Conservation (phyloP, 1,140 invertebrate genomes). For the Papilio aristodemus region DNA sequence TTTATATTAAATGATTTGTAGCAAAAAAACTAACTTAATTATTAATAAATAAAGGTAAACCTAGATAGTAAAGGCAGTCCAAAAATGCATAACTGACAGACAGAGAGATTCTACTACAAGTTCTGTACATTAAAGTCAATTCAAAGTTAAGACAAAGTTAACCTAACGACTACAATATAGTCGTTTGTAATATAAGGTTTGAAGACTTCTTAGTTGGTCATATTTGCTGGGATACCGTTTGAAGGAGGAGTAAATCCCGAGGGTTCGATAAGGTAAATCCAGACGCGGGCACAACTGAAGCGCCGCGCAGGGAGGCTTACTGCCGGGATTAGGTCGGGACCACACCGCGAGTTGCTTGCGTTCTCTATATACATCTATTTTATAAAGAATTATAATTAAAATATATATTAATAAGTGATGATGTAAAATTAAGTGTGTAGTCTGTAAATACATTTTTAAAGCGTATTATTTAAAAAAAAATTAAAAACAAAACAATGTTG, state of each 20-base stretch:
- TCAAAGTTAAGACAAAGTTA: neutral
- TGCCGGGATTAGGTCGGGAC: constrained; percentile 53
- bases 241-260: constrained; percentile 46
- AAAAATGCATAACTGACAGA: no score
- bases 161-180: neutral
- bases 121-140: no score
- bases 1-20: no score
- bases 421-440: no score
- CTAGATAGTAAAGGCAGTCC: no score
- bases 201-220: constrained; percentile 2
- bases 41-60: no score
- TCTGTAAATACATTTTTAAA: neutral
- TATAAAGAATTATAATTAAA: no score
- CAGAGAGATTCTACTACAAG: no score
- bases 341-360: constrained; percentile 52
- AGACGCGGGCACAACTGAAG: constrained; percentile 49
- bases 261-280: constrained; percentile 70
- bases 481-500: neutral
- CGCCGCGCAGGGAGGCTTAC: constrained; percentile 55
- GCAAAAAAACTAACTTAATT: no score
- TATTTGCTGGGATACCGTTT: constrained; percentile 20
- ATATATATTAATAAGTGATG: no score
- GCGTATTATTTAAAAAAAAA: neutral
- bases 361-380: constrained; percentile 2
- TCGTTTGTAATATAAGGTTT: no score